A percentile compares a stretch with the other conserved stretches of the same genome.
These are phyloP conservation scores for Talpa occidentalis DNA, from an alignment of 2,113 vertebrate species.

Conservation along the genomic window DNA sequence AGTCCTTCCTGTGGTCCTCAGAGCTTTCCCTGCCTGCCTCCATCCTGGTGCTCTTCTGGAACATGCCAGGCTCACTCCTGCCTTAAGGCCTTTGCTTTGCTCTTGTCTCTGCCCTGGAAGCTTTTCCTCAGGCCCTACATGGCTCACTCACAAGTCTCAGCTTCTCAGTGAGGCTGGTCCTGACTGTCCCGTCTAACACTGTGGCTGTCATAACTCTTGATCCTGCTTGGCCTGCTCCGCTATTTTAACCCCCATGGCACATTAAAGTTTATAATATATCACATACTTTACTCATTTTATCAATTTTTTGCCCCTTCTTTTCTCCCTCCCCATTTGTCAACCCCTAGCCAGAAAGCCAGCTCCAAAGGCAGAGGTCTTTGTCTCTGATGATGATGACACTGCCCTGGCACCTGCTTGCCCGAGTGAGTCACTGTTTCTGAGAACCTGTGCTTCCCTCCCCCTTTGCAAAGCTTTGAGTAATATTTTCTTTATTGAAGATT, in stretches of 20 bases:
- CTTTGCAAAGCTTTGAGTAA: not conserved
- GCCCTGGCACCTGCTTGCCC: not conserved
- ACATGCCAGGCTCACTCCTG: not conserved
- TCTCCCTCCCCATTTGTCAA: not conserved
- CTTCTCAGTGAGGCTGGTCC: not conserved
- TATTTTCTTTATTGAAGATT: not conserved
- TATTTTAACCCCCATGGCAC: not conserved
- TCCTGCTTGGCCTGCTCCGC: conserved; percentile 18
- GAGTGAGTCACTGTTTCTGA: not conserved
- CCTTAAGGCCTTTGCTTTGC: not conserved
- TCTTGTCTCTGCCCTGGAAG: not conserved
- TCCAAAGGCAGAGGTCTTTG: not conserved
- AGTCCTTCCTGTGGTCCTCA: not conserved
- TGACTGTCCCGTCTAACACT: not conserved
- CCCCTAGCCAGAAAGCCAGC: not conserved
- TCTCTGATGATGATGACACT: not conserved
- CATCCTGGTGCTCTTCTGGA: not conserved
- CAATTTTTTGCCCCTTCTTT: no score
- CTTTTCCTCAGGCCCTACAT: not conserved
- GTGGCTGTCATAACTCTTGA: not conserved
- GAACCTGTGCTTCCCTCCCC: not conserved
- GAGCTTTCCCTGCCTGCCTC: not conserved
- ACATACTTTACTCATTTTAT: not conserved
- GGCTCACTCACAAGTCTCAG: not conserved
- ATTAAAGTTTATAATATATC: not conserved